Base-by-base conservation (phyloP, 1,140 invertebrate species). In the Danaus plexippus region DNA sequence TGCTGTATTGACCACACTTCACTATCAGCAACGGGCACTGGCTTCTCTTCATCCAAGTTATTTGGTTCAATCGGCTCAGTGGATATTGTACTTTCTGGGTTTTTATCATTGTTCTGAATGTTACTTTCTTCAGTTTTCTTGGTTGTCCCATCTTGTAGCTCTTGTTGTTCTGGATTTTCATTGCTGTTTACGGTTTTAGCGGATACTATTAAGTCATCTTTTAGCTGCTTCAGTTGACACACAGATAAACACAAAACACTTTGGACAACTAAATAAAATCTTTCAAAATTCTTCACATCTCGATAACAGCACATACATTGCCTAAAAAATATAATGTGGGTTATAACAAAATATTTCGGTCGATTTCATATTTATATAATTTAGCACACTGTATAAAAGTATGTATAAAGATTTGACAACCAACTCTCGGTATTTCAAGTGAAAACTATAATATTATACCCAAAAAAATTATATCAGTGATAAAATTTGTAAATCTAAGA, bases 261-360 rank as follows among this genome's bases (percentile, higher is more conserved):
- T 75, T 97, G 95, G 46, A 95, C 93, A 52, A 96, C 87, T 71
- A 94, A 89, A 82, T 95, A 95, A 71, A 96, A 95, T 66, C 94
- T 89, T 80, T 97, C 95, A 87, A 96, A 95, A 76, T 97, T 96
- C 82, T 96, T 96, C 53, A 91, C 90, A 87, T 96, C 95, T 61
- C 95, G 91, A 84, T 95, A 97, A 87, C 94, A 95, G 83, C 95
- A 97, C 92, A 96, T 95, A 77, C 96, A 97, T 88, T 97, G 95
- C 72, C 94, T 93, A 79, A 64, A 89, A 63, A 62, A 59, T 51
- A 45, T 54, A 57, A 42, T 57, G 53, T 61, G 42, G 15, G 52
- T 52, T 65, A 54, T 43, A 32, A 52, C 15, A 47, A 52, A 60
- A 48, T 58, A 52, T 9, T 51, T 43, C 12, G 11, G 3, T 9